Conservation (phyloP, 92 coral and sea anemone species). For the Siderastrea radians region DNA sequence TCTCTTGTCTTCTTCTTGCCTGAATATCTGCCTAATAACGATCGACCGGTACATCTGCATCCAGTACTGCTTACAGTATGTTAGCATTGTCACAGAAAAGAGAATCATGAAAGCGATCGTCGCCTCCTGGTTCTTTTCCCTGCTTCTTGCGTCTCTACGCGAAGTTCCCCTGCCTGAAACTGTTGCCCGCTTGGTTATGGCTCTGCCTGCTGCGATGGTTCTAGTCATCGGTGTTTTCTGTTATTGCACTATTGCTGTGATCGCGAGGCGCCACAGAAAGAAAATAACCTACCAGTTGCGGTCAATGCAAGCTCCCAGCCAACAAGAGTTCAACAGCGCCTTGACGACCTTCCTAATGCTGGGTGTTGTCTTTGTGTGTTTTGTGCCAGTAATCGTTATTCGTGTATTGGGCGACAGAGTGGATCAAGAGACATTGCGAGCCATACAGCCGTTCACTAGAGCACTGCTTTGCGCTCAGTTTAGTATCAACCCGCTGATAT, state of each 20-base stretch:
- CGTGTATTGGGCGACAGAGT: not conserved
- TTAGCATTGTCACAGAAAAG: not conserved
- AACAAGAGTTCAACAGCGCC: constrained; percentile 5
- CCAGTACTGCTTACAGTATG: not conserved
- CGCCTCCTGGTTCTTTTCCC: not conserved
- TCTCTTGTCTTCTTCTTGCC: not conserved
- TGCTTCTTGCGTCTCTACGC: not conserved
- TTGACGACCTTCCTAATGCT: not conserved
- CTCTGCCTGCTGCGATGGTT: not conserved
- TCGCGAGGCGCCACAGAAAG: not conserved
- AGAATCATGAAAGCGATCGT: not conserved
- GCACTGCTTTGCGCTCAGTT: not conserved
- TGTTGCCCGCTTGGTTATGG: not conserved
- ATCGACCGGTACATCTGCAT: constrained; percentile 13
- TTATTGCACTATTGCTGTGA: not conserved
- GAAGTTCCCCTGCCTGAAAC: not conserved
- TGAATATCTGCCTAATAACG: constrained; percentile 17
- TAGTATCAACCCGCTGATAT: constrained; percentile 17
- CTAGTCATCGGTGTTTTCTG: not conserved
- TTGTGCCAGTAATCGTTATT: not conserved
- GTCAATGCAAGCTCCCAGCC: not conserved
- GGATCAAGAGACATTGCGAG: not conserved
- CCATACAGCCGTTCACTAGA: not conserved
- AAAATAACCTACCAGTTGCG: not conserved
- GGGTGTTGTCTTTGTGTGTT: not conserved